phyloP scores from a whole-genome alignment of 2,797 vertebrate genomes.

The Rhincodon typus region DNA sequence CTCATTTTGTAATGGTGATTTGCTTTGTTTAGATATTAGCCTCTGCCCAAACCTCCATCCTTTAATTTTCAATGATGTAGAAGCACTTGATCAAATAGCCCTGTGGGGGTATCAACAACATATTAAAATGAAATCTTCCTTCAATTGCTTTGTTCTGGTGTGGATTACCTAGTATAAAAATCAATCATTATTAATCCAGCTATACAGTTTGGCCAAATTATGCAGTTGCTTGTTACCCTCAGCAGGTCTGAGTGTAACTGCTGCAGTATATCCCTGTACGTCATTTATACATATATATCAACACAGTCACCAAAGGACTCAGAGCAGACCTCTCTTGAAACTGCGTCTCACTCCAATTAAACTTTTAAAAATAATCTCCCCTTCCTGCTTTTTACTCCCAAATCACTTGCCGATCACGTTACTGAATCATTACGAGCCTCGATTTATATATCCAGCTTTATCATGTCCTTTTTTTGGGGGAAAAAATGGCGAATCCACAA shows the following conservation, averaged over 20 bases:
- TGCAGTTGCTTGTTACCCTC: not conserved
- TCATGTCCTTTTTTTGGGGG: not conserved
- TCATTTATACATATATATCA: not conserved
- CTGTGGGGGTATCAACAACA: not conserved
- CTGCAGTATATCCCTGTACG: too few species aligned
- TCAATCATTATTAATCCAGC: not conserved
- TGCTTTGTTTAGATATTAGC: not conserved
- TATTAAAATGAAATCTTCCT: not conserved
- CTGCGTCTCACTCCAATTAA: not conserved
- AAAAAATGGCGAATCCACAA: too few species aligned
- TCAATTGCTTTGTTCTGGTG: not conserved
- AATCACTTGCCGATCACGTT: not conserved
- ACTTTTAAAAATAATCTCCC: too few species aligned
- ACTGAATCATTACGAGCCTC: not conserved
- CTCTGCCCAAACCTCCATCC: not conserved
- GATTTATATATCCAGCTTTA: not conserved
- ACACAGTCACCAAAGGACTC: not conserved
- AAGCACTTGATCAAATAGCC: not conserved
- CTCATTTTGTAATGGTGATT: not conserved
- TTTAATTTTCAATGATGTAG: constrained; percentile 4
- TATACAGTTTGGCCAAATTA: not conserved
- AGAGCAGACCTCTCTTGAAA: not conserved
- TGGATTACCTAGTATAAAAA: not conserved
- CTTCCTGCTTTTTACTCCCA: not conserved
- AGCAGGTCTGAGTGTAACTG: not conserved